Evolutionary conservation across 2,797 vertebrate species (phyloP), one percentile per base, ranked within the genome.

Genomic region (Trichosurus vulpecula): DNA sequence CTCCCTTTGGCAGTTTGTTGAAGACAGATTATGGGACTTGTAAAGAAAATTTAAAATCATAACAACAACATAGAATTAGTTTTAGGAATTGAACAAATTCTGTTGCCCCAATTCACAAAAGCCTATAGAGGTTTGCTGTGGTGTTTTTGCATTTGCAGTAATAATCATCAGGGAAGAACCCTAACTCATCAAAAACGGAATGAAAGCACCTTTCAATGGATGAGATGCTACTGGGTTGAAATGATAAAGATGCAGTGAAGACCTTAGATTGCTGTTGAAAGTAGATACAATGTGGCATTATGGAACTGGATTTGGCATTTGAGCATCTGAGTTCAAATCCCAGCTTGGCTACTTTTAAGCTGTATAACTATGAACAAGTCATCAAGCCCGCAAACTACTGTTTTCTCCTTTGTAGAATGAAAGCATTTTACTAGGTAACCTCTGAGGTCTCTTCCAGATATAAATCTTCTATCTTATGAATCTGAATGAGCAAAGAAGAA

Each of bases 31-130:
- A 96, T 90, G 95, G 94, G 61, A 94, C 94, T 97, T 98, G 95
- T 97, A 97, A 98, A 95, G 90, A 97, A 93, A 93, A 96, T 94
- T 97, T 96, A 97, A 98, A 98, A 94, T 87, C 89, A 2, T 94
- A 92, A 74, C 95, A 98, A 98, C 94, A 98, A 74, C 97, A 95
- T 95, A 97, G 93, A 96, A 98, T 97, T 97, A 94, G 41, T 97
- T 54, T 92, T 96, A 95, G 66, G 1, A 58, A 91, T 58, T 97
- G 97, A 96, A 97, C 90, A 16, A 56, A 10, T 94, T 94, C 92
- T 96, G 52, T 90, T 90, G 13, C n/a, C 53, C 35, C 35, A 31
- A 31, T n/a, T 90, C n/a, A 95, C 57, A 90, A 90, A 94, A 95
- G 13, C 0, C 3, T 22, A 35, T 51, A 91, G 16, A 94, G 14